Percentiles rank a stretch among this genome's conserved stretches.
Conservation (phyloP, 2,888 invertebrate species). For the Cheilosia impressa region DNA sequence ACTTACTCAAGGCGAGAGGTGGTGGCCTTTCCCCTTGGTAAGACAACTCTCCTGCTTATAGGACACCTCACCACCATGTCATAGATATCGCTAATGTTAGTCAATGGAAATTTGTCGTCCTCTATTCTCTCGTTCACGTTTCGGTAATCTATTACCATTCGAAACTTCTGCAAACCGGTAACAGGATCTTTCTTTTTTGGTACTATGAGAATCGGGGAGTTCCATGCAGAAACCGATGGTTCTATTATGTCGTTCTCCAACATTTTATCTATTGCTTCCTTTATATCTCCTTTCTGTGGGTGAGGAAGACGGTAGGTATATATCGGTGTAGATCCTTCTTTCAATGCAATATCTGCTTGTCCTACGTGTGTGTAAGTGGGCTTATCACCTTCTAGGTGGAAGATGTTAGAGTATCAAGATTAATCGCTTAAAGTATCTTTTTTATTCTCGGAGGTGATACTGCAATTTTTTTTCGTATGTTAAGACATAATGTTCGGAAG, state of each 20-base stretch:
- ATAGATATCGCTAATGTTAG: not conserved
- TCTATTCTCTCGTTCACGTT: not conserved
- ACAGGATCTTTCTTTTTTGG: not conserved
- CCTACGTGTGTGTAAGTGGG: not conserved
- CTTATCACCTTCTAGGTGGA: too few species aligned
- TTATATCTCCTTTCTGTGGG: not conserved
- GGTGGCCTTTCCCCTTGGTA: too few species aligned
- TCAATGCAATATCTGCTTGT: not conserved
- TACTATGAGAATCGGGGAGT: not conserved
- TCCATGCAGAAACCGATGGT: slow-evolving; percentile 2
- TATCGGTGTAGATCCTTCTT: not conserved
- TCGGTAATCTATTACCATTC: not conserved
- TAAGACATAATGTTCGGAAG: too few species aligned
- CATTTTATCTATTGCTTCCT: not conserved
- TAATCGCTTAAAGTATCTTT: not conserved
- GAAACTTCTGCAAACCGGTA: not conserved
- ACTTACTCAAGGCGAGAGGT: too few species aligned
- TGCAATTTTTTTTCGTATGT: not conserved
- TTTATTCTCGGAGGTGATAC: not conserved
- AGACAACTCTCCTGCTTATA: too few species aligned
- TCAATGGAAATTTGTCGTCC: not conserved
- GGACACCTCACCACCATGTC: too few species aligned
- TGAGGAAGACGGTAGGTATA: not conserved
- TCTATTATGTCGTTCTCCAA: not conserved
- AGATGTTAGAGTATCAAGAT: not conserved